Percentiles rank a stretch among this genome's conserved stretches.
Conservation (phyloP, 2,113 vertebrate species). For the Ellobius talpinus region DNA sequence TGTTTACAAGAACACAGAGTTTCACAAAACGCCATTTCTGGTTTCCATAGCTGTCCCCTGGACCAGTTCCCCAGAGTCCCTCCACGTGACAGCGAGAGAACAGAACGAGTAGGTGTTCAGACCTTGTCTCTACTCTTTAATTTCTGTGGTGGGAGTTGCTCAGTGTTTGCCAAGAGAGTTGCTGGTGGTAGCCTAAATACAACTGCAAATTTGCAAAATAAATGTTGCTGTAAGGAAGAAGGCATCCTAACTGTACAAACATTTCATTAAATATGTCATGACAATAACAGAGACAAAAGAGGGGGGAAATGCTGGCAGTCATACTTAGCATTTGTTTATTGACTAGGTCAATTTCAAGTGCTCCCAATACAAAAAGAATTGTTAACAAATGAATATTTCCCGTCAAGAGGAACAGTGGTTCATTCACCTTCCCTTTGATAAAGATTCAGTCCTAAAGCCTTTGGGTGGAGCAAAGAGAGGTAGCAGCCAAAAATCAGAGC, state of each 20-base stretch:
- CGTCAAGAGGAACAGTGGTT: not conserved
- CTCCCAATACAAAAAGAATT: not conserved
- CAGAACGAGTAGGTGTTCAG: conserved; percentile 51
- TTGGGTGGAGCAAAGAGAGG: not conserved
- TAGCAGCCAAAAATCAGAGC: not conserved
- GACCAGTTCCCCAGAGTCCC: conserved; percentile 24
- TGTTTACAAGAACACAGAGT: not conserved
- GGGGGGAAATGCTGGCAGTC: not conserved
- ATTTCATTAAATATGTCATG: conserved; percentile 43
- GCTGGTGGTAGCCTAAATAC: conserved; percentile 75
- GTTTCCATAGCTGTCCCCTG: not conserved
- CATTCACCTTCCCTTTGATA: not conserved
- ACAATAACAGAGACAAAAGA: conserved; percentile 44
- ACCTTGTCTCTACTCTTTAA: conserved; percentile 65
- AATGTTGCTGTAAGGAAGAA: conserved; percentile 50
- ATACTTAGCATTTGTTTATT: not conserved
- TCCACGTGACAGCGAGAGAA: not conserved
- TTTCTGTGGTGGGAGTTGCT: conserved; percentile 75
- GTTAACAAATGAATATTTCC: not conserved
- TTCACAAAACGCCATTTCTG: not conserved
- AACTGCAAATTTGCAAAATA: conserved; percentile 67
- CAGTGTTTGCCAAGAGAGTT: conserved; percentile 73
- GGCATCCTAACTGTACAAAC: conserved; percentile 50
- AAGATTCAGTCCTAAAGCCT: not conserved
- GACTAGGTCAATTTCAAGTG: not conserved